Percentiles rank a stretch among this genome's conserved stretches.
phyloP scores from a whole-genome alignment of 2,888 invertebrate genomes.

The Himalopsyche kuldschensis region DNA sequence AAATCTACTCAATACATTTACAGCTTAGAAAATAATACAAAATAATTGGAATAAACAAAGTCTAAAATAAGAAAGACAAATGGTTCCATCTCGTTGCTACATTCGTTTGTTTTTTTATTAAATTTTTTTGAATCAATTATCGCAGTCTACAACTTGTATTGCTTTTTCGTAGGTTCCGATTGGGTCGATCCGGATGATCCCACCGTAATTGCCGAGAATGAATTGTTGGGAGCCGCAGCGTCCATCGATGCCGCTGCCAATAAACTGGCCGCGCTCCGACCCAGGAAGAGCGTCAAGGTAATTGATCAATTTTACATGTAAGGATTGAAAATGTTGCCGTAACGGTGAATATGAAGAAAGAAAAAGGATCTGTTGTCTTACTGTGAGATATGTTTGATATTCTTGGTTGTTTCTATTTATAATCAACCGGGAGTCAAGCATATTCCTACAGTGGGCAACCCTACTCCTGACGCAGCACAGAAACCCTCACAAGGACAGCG shows the following conservation, averaged over 20 bases:
- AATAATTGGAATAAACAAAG: no score
- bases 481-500: no score
- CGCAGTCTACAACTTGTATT: neutral
- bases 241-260: constrained; percentile 98
- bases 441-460: constrained; percentile 82
- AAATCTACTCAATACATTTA: no score
- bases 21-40: no score
- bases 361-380: constrained; percentile 44
- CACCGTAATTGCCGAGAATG: constrained; percentile 96
- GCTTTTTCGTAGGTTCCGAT: constrained; percentile 67
- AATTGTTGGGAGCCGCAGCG: constrained; percentile 93
- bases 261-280: constrained; percentile 88
- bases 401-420: constrained; percentile 92
- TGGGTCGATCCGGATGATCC: constrained; percentile 98
- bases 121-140: no score
- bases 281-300: constrained; percentile 81
- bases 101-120: no score
- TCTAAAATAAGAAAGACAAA: no score
- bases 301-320: neutral
- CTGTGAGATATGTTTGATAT: constrained; percentile 99
- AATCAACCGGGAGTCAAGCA: constrained; percentile 99
- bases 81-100: no score
- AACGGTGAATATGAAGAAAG: constrained; percentile 37
- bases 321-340: neutral
- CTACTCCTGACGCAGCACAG: neutral